A percentile compares a stretch with the other conserved stretches of the same genome.
Evolutionary conservation across 2,113 vertebrate species (phyloP).

Genomic region (Panthera leo): DNA sequence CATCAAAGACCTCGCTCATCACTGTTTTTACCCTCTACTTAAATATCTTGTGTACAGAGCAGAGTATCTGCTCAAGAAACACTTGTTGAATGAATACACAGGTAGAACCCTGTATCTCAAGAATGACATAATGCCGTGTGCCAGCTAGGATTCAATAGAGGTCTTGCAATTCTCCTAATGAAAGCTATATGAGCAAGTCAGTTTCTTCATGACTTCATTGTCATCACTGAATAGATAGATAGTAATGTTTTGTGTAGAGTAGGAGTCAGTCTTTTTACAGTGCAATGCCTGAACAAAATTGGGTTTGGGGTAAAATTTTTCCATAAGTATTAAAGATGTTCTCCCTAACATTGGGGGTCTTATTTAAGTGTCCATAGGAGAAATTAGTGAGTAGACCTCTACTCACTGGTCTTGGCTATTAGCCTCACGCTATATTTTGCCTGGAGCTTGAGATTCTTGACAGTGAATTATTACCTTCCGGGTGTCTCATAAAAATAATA

Average conservation of each 20-base stretch:
- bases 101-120: background rate
- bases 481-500: background rate
- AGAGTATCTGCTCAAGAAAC: background rate
- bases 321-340: background rate
- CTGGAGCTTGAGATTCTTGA: background rate
- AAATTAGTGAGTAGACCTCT: background rate
- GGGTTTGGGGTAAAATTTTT: background rate
- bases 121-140: background rate
- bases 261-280: background rate
- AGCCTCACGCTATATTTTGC: background rate
- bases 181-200: background rate
- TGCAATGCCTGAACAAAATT: background rate
- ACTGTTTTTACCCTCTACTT: background rate
- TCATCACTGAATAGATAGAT: background rate
- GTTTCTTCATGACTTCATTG: background rate
- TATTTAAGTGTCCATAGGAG: background rate
- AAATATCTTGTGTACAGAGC: background rate
- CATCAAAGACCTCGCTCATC: background rate
- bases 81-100: background rate
- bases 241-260: background rate
- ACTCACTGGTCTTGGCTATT: background rate
- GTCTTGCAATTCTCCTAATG: background rate
- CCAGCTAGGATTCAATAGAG: background rate
- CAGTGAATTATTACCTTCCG: background rate
- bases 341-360: background rate